Conservation (phyloP, 2,113 vertebrate genomes). For the Phaetusa simplex region DNA sequence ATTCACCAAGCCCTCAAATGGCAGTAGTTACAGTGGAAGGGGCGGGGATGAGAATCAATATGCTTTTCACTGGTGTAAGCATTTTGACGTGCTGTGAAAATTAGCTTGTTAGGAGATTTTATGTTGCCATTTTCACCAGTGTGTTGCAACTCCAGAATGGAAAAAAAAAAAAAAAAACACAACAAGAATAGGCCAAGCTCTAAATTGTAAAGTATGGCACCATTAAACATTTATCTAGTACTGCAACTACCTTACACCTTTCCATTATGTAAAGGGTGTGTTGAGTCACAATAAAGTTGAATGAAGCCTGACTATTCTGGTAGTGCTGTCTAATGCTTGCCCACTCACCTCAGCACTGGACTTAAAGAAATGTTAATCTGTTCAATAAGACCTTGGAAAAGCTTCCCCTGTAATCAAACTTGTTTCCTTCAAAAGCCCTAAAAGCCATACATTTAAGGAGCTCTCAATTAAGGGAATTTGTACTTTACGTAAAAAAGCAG, state of each 20-base stretch:
- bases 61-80: background rate
- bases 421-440: background rate
- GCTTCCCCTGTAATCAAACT: background rate
- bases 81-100: background rate
- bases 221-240: conserved; percentile 1
- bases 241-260: background rate
- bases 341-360: background rate
- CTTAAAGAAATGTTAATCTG: conserved; percentile 34
- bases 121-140: background rate
- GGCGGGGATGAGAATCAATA: background rate
- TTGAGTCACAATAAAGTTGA: background rate
- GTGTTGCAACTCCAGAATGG: background rate
- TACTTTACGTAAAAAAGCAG: background rate
- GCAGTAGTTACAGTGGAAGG: background rate
- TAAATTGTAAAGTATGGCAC: background rate
- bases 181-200: background rate
- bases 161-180: background rate
- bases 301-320: background rate
- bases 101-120: background rate
- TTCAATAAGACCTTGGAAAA: conserved; percentile 26
- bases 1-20: background rate
- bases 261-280: background rate
- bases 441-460: background rate
- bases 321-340: background rate
- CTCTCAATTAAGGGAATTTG: background rate